Evolutionary conservation across 2,113 vertebrate species (phyloP).

Genomic region (Neodon shergylaensis): DNA sequence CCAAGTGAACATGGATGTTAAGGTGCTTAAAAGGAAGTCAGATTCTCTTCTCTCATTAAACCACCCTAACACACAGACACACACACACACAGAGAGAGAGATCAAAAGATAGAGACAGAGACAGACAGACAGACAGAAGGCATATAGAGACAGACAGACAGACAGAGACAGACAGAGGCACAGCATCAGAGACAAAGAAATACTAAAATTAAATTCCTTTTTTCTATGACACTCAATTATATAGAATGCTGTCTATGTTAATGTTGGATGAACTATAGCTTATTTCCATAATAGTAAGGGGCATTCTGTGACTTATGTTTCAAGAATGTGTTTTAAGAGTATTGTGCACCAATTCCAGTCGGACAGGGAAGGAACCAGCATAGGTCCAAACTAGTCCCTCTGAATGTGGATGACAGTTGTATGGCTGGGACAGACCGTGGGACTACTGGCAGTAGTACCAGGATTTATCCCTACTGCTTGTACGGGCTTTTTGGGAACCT

Average conservation of each 20-base stretch:
- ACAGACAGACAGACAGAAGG: background rate
- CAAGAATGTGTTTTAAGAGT: background rate
- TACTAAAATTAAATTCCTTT: background rate
- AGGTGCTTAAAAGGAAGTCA: background rate
- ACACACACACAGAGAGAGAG: background rate
- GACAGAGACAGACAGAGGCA: background rate
- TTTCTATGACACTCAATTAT: background rate
- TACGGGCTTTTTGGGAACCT: too few relatives aligned
- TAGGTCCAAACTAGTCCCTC: too few relatives aligned
- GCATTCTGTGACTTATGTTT: constrained; percentile 18
- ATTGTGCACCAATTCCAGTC: too few relatives aligned
- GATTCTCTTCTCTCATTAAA: background rate
- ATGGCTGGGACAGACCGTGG: too few relatives aligned
- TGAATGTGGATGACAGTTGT: too few relatives aligned
- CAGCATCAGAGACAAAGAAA: background rate
- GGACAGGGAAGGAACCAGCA: too few relatives aligned
- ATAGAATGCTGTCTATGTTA: background rate
- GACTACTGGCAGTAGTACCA: too few relatives aligned
- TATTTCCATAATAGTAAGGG: background rate
- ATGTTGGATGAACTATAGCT: constrained; percentile 34
- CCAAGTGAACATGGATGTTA: background rate
- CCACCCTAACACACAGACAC: background rate
- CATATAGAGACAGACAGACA: background rate
- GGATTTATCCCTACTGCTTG: too few relatives aligned
- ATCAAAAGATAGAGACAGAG: background rate